Percentiles rank a stretch among this genome's conserved stretches.
Evolutionary conservation across 2,113 vertebrate genomes (phyloP).

Genomic region (Opisthocomus hoazin): DNA sequence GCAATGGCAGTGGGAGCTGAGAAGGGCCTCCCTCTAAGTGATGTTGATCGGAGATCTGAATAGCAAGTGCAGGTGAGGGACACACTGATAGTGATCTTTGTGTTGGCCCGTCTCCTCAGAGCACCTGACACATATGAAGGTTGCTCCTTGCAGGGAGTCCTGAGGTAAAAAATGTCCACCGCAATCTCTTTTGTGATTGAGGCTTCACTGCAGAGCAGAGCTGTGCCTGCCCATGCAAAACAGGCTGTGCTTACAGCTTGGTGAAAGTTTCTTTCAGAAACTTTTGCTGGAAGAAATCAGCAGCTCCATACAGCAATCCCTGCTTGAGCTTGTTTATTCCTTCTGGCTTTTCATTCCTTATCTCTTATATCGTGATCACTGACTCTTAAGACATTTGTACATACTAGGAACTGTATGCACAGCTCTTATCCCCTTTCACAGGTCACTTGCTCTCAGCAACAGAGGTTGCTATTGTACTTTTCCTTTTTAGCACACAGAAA

Average conservation of each 20-base stretch:
- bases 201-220: neutral
- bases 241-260: accelerated
- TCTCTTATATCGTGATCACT: neutral
- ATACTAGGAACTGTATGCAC: neutral
- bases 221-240: neutral
- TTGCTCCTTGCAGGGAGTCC: neutral
- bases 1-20: neutral
- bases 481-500: neutral
- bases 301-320: neutral
- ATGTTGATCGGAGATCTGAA: neutral
- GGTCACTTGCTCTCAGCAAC: neutral
- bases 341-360: conserved; percentile 19
- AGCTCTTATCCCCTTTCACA: neutral
- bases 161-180: neutral
- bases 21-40: neutral
- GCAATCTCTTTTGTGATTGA: neutral
- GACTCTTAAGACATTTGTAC: neutral
- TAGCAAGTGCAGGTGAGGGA: neutral
- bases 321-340: neutral
- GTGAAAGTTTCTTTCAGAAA: neutral
- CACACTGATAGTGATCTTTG: neutral
- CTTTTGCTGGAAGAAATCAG: neutral
- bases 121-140: neutral
- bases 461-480: neutral
- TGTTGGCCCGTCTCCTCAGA: accelerated